Base-by-base conservation (phyloP, 2,113 vertebrate genomes). In the Catharus bicknelli region DNA sequence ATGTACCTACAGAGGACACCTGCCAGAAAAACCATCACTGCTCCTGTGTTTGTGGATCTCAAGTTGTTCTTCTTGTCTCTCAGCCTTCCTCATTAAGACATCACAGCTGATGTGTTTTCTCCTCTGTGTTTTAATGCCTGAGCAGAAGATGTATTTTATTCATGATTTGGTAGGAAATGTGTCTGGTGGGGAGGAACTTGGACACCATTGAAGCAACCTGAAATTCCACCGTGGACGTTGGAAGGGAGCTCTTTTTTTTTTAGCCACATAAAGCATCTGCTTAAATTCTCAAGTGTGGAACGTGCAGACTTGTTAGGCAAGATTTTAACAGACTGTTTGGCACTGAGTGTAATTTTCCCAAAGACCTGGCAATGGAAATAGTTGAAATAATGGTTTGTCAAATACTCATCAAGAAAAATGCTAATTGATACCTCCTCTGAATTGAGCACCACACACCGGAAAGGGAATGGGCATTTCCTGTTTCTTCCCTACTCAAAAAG, bases 241-340 rank as follows among this genome's bases (percentile, higher is more conserved):
- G 95, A 92, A 96, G 91, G 85, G 89, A 89, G 69, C 38, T 94
- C 61, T 54, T 87, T 81, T 38, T 38, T 61, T 90, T 82, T 86
- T 58, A 75, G 69, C 90, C 50, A 17, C 21, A n/a, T 59, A 74
- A 95, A 96, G 95, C 96, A 97, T 95, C 95, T 97, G 96, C 88
- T 97, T 91, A n/a, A 81, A 47, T 93, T 86, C 93, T 95, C 95
- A 93, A 90, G 88, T 94, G 87, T 95, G 95, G 89, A 96, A 92
- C 6, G 43, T 92, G 74, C 88, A 86, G 90, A 82, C 91, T 95
- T 92, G 79, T 85, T 91, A 96, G 96, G 95, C 83, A 95, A 90
- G 92, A 96, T 95, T 96, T 94, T 93, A 97, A 96, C 97, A 97
- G 97, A 97, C 94, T 92, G 95, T 90, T 97, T 97, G 97, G 97